A percentile compares a stretch with the other conserved stretches of the same genome.
These are phyloP conservation scores for Paelopatides confundens DNA, from an alignment of 53 echinoderm and acorn worm genomes.

Conservation along the genomic window DNA sequence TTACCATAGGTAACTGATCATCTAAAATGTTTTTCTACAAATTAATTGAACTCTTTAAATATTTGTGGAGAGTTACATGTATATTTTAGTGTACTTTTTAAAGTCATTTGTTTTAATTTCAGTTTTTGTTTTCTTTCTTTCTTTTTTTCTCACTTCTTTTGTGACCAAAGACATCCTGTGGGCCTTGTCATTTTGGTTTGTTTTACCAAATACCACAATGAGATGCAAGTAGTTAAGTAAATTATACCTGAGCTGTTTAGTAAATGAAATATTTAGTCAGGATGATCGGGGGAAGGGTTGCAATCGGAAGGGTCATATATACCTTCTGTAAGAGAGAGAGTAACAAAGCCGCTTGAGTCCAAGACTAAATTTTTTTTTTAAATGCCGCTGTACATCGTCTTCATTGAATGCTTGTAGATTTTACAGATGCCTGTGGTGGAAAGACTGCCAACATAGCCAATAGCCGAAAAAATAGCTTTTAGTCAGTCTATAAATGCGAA, in stretches of 20 bases:
- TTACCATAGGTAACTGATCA: neutral
- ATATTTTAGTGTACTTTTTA: slow-evolving; percentile 26
- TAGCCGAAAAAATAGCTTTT: neutral
- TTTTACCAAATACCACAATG: neutral
- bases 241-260: neutral
- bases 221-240: neutral
- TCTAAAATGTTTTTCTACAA: neutral
- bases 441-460: neutral
- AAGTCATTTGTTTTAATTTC: slow-evolving; percentile 9
- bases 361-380: neutral
- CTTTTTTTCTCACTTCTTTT: neutral
- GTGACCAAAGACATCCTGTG: slow-evolving; percentile 50
- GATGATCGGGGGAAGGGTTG: neutral
- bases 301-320: neutral
- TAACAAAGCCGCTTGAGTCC: slow-evolving; percentile 27
- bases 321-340: neutral
- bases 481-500: neutral
- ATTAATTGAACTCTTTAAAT: neutral
- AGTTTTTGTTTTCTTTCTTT: neutral
- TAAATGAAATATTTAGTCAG: neutral
- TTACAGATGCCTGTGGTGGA: neutral
- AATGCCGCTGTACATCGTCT: neutral
- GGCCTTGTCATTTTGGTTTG: slow-evolving; percentile 32
- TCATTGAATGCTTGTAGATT: neutral
- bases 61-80: neutral